Conservation (phyloP, 1,140 invertebrate genomes). For the Lanistes nyassanus region DNA sequence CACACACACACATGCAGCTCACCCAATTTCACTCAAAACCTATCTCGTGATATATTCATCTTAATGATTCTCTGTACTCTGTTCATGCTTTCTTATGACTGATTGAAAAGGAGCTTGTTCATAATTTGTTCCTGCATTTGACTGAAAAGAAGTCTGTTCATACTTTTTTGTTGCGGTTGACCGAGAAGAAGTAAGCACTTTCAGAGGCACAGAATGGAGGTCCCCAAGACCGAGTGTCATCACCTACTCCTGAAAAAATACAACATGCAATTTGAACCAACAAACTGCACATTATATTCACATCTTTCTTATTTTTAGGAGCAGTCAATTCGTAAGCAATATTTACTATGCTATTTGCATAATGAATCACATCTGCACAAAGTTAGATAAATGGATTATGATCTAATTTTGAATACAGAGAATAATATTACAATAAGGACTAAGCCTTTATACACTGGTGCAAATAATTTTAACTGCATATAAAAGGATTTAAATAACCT, state of each 20-base stretch:
- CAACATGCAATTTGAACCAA: too few relatives aligned
- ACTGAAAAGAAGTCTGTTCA: conserved; percentile 70
- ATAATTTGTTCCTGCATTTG: conserved; percentile 92
- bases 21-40: background rate
- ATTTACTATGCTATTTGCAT: background rate
- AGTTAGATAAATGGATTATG: background rate
- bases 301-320: too few relatives aligned
- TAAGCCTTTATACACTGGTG: too few relatives aligned
- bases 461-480: too few relatives aligned
- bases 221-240: conserved; percentile 92
- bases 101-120: too few relatives aligned
- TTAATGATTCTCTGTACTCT: too few relatives aligned
- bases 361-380: background rate
- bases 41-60: background rate
- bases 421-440: too few relatives aligned
- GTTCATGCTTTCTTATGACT: too few relatives aligned
- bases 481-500: too few relatives aligned
- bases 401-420: background rate
- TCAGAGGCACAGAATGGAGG: conserved; percentile 85
- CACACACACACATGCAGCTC: background rate
- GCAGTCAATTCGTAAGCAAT: background rate
- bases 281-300: background rate
- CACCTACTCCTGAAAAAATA: conserved; percentile 75
- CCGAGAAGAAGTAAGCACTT: conserved; percentile 85
- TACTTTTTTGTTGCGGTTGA: conserved; percentile 94